Conservation (phyloP, 2,888 invertebrate genomes). For the Cheilosia vernalis region DNA sequence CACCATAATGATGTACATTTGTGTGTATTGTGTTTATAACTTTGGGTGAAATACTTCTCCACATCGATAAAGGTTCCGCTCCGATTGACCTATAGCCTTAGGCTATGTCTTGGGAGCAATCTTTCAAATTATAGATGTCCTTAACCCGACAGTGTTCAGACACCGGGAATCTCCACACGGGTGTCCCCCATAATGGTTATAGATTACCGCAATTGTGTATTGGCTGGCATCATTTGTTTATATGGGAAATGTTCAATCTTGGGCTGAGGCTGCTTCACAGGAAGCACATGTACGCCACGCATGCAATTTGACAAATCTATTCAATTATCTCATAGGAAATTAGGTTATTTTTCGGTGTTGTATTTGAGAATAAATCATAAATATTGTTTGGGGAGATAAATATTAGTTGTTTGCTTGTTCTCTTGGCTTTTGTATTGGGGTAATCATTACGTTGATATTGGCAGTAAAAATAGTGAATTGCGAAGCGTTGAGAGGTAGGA, state of each 20-base stretch:
- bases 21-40: constrained; percentile 9
- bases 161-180: constrained; percentile 5
- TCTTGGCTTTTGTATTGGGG: neutral
- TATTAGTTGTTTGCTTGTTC: neutral
- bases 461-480: no score
- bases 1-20: constrained; percentile 26
- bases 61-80: neutral
- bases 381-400: constrained; percentile 20
- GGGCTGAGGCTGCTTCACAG: neutral
- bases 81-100: constrained; percentile 19
- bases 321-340: constrained; percentile 40
- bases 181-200: constrained; percentile 34
- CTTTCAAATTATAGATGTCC: constrained; percentile 32
- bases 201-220: constrained; percentile 42
- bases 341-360: constrained; percentile 38
- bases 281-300: neutral
- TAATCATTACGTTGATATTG: neutral
- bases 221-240: constrained; percentile 36
- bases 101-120: constrained; percentile 40
- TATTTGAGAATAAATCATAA: constrained; percentile 10
- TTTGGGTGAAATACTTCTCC: constrained; percentile 3
- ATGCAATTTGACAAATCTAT: constrained; percentile 39
- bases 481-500: no score
- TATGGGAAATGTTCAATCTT: neutral
- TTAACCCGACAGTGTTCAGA: constrained; percentile 17